These are phyloP conservation scores for Ceyx erithaca DNA, from an alignment of 2,797 vertebrate species.

Conservation along the genomic window DNA sequence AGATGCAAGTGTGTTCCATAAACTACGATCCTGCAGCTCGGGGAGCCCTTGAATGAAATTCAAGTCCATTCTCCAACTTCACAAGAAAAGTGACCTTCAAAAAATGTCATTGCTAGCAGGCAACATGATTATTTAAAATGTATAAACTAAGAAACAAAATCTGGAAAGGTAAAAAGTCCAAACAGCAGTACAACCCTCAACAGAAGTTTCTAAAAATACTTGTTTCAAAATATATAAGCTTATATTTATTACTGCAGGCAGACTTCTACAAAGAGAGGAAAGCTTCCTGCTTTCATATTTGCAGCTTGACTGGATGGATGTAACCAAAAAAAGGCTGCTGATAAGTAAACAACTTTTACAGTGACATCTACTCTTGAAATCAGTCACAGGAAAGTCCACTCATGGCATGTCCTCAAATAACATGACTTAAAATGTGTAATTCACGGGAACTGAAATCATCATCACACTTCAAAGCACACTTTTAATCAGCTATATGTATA, in stretches of 20 bases:
- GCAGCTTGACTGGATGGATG: background rate
- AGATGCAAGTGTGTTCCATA: slow-evolving; percentile 52
- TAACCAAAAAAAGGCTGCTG: slow-evolving; percentile 11
- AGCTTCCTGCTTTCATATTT: background rate
- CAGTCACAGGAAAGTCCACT: slow-evolving; percentile 14
- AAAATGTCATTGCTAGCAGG: slow-evolving; percentile 65
- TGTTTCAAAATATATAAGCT: background rate
- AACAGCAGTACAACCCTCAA: background rate
- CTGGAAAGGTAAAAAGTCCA: slow-evolving; percentile 35
- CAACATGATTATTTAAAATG: slow-evolving; percentile 63
- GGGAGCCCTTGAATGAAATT: slow-evolving; percentile 61
- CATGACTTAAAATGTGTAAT: background rate
- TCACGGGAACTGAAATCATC: background rate
- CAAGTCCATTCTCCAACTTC: slow-evolving; percentile 62
- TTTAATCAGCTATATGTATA: background rate
- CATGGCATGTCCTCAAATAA: slow-evolving; percentile 16
- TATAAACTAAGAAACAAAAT: slow-evolving; percentile 59
- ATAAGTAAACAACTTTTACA: slow-evolving; percentile 33
- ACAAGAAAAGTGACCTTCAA: slow-evolving; percentile 69
- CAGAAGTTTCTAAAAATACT: slow-evolving; percentile 41
- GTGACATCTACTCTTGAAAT: slow-evolving; percentile 34
- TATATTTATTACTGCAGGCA: slow-evolving; percentile 39
- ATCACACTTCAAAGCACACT: background rate
- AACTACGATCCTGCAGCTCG: slow-evolving; percentile 45
- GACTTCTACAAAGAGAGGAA: slow-evolving; percentile 3